Evolutionary conservation across 2,888 invertebrate species (phyloP).

Genomic region (Campaea margaritaria): DNA sequence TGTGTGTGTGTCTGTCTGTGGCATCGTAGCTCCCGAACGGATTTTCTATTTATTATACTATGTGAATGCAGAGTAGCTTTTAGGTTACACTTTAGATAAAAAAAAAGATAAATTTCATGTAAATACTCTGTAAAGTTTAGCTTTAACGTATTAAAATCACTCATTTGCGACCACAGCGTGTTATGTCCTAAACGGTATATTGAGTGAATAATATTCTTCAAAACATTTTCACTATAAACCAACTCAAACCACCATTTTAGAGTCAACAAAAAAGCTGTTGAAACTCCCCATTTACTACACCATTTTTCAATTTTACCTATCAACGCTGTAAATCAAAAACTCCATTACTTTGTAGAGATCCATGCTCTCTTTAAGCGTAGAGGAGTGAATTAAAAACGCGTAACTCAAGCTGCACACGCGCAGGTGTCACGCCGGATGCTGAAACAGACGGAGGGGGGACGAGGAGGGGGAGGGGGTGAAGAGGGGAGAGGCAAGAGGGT

Average conservation of each 20-base stretch:
- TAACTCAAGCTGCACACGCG: conserved; percentile 73
- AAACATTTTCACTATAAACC: not conserved
- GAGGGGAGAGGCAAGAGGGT: conserved; percentile 45
- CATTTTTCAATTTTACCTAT: conserved; percentile 63
- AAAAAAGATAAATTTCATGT: no score
- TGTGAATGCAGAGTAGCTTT: no score
- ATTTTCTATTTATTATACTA: no score
- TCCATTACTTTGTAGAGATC: conserved; percentile 57
- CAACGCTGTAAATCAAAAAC: conserved; percentile 68
- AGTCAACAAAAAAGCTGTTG: conserved; percentile 27
- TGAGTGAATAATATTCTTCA: no score
- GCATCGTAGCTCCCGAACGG: no score
- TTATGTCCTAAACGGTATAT: no score
- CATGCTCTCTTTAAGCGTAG: conserved; percentile 49
- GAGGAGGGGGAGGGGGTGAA: conserved; percentile 40
- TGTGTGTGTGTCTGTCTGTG: no score
- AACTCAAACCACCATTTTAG: conserved; percentile 3
- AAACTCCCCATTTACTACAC: conserved; percentile 41
- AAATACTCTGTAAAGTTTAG: no score
- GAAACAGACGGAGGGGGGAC: conserved; percentile 54
- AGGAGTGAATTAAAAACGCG: conserved; percentile 77
- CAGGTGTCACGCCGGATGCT: conserved; percentile 83
- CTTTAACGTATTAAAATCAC: no score
- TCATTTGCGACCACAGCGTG: no score
- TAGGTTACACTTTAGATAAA: no score